Evolutionary conservation across 2,113 vertebrate genomes (phyloP), one percentile per base, ranked within the genome.

Genomic region (Oreochromis aureus): DNA sequence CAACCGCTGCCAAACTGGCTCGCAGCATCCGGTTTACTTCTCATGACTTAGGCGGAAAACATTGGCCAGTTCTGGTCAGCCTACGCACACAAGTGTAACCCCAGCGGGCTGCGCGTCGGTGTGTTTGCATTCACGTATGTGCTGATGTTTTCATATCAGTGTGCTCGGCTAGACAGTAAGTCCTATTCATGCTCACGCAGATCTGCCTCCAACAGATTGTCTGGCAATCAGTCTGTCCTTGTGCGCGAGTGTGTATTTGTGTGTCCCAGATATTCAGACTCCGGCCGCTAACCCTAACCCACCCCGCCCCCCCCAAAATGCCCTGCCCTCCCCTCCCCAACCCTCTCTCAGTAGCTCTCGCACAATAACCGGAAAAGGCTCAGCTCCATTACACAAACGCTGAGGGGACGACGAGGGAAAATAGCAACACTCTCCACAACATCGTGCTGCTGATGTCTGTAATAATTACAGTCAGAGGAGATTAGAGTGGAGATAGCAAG

Each of bases 281-380:
- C 71, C 1, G 27, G 85, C 86, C 55, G 24, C 83, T 83, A 59
- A 84, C 91, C 51, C 59, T 54, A 22, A 59, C 78, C 41, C 36
- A n/a, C 56, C 54, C 54, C 12, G 34, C 13, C 46, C 36, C 36
- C 69, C 54, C 27, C 19, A 48, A 63, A 12, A 36, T 36, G 61
- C 32, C 59, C 18, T 36, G n/a, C 44, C 56, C 41, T 78, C 32
- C 78, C 80, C 34, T 27, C 66, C 71, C 59, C 22, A 54, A 9
- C 36, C 22, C 34, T 61, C 73, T 55, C 53, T 53, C 30, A 2
- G 69, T 66, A 32, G 32, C 66, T 86, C 91, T 85, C 93, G 8
- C 94, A 96, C 96, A 96, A 96, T 96, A 93, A 92, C 95, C 96
- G 96, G 96, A 97, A 96, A 93, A 93, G 95, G 93, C 95, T 66